Conservation (phyloP, 1,140 invertebrate genomes). For the Paraescarpia echinospica region DNA sequence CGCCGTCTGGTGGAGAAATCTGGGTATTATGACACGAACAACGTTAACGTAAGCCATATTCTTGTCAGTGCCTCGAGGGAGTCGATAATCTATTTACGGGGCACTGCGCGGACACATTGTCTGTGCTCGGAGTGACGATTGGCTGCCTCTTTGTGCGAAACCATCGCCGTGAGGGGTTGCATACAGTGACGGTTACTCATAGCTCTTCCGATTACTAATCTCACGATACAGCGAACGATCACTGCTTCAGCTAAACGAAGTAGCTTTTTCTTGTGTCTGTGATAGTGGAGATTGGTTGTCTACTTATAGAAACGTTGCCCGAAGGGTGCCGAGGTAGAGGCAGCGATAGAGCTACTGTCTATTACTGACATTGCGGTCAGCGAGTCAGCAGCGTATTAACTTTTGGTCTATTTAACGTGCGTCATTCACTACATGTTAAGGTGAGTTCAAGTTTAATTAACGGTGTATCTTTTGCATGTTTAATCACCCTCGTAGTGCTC, state of each 20-base stretch:
- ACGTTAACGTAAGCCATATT: not conserved
- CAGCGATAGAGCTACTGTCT: not conserved
- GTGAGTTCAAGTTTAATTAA: not conserved
- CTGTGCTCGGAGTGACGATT: not conserved
- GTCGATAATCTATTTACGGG: not conserved
- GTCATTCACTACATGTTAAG: not conserved
- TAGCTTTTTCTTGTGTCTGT: too few species aligned
- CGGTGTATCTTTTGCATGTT: not conserved
- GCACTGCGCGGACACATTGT: not conserved
- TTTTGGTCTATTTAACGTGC: not conserved
- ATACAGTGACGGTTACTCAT: too few species aligned
- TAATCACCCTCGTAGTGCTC: not conserved
- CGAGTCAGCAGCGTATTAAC: not conserved
- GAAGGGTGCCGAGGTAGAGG: not conserved
- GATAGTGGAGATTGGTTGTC: too few species aligned
- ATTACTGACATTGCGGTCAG: not conserved
- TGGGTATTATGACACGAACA: not conserved
- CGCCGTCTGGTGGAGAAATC: not conserved
- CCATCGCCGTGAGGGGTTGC: too few species aligned
- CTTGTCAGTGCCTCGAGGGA: not conserved
- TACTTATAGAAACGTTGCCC: too few species aligned
- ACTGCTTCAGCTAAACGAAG: too few species aligned
- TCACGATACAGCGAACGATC: too few species aligned
- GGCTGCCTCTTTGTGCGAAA: not conserved
- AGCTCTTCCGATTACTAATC: too few species aligned